Conservation (phyloP, 2,797 vertebrate species). For the Lindbergichthys nudifrons region DNA sequence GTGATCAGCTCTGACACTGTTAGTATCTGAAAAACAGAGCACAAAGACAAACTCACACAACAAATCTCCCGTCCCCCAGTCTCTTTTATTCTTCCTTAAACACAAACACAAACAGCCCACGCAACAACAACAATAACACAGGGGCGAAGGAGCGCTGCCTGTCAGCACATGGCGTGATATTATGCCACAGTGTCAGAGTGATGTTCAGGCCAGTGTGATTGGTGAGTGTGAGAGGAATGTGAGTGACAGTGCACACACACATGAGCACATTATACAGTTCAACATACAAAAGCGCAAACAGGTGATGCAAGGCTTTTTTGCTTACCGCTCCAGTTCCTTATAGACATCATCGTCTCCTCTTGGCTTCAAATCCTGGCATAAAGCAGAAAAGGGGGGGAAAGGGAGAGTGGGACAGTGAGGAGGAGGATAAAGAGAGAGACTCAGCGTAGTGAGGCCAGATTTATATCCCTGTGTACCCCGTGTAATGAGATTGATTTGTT, state of each 20-base stretch:
- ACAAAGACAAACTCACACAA: slow-evolving; percentile 68
- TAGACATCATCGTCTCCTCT: slow-evolving; percentile 83
- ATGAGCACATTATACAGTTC: slow-evolving; percentile 6
- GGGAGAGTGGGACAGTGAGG: slow-evolving; percentile 33
- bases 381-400: slow-evolving; percentile 33
- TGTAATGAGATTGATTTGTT: slow-evolving; percentile 78
- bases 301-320: slow-evolving; percentile 63
- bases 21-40: slow-evolving; percentile 80
- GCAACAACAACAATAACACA: slow-evolving; percentile 62
- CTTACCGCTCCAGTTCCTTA: slow-evolving; percentile 86
- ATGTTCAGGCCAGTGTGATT: slow-evolving; percentile 70
- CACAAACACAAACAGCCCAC: slow-evolving; percentile 68
- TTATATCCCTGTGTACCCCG: slow-evolving; percentile 65
- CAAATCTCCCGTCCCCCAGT: slow-evolving; percentile 57
- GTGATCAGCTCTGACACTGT: slow-evolving; percentile 79
- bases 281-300: slow-evolving; percentile 47
- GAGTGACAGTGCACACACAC: slow-evolving; percentile 54
- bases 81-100: slow-evolving; percentile 69
- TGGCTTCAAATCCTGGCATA: slow-evolving; percentile 84
- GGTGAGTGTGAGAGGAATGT: slow-evolving; percentile 65
- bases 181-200: slow-evolving; percentile 68
- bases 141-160: slow-evolving; percentile 56
- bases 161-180: slow-evolving; percentile 65
- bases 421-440: slow-evolving; percentile 54
- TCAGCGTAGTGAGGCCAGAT: slow-evolving; percentile 63